Evolutionary conservation across 2,888 invertebrate species (phyloP).

Genomic region (Ethmia dodecea): DNA sequence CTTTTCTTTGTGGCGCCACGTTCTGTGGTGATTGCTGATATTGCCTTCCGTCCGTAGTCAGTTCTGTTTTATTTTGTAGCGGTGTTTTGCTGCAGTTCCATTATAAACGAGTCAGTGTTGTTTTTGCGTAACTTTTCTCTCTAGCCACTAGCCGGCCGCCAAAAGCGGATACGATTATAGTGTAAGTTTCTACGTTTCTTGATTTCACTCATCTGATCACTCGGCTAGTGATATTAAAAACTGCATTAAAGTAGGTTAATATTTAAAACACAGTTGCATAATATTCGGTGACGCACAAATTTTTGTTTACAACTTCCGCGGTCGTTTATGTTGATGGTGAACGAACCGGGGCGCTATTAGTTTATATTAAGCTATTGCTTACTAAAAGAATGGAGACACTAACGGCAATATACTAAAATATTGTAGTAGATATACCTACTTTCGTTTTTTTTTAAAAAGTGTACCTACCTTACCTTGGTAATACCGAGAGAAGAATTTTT

Average conservation of each 20-base stretch:
- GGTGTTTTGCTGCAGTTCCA: conserved; percentile 2
- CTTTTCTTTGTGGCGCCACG: conserved; percentile 37
- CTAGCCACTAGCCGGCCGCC: not conserved
- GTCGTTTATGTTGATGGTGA: not conserved
- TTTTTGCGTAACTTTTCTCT: not conserved
- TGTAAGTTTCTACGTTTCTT: conserved; percentile 4
- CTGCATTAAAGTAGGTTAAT: not conserved
- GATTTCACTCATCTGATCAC: conserved; percentile 1
- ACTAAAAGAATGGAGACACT: too few relatives aligned
- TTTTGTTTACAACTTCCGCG: not conserved
- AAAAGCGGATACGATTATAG: conserved; percentile 2
- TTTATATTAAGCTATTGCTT: too few relatives aligned
- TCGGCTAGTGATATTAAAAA: too few relatives aligned
- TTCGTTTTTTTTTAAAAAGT: too few relatives aligned
- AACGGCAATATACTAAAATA: too few relatives aligned
- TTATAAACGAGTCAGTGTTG: conserved; percentile 2
- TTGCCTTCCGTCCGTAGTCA: conserved; percentile 22
- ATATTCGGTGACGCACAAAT: not conserved
- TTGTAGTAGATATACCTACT: too few relatives aligned
- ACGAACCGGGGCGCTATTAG: not conserved
- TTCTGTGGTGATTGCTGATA: conserved; percentile 37
- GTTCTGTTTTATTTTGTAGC: conserved; percentile 19
- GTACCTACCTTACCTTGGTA: too few relatives aligned
- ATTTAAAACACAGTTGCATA: conserved; percentile 1
- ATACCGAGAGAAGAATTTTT: too few relatives aligned